phyloP scores from a whole-genome alignment of 2,888 invertebrate genomes.

The Netelia fuscicornis region DNA sequence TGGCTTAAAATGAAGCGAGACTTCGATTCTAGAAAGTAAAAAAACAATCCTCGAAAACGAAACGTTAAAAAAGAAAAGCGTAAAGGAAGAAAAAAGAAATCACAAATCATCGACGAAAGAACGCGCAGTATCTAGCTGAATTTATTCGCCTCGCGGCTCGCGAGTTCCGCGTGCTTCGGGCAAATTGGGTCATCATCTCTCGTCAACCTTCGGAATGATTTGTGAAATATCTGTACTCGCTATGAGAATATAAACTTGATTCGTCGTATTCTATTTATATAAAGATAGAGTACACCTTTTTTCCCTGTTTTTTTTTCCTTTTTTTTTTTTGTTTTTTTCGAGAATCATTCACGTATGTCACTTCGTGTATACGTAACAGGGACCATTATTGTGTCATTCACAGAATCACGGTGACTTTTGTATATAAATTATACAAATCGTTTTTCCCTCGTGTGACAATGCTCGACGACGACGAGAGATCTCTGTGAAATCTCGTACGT shows the following conservation, averaged over 20 bases:
- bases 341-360: conserved; percentile 16
- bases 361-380: conserved; percentile 20
- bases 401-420: neutral
- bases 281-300: neutral
- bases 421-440: neutral
- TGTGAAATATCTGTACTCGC: neutral
- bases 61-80: too few relatives aligned
- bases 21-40: too few relatives aligned
- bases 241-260: neutral
- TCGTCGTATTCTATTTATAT: neutral
- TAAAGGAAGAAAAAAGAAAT: too few relatives aligned
- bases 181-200: neutral
- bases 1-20: too few relatives aligned
- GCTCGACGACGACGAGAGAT: conserved; percentile 42
- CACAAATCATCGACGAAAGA: too few relatives aligned
- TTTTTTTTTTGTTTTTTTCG: neutral
- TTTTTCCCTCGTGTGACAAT: conserved; percentile 7
- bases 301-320: neutral
- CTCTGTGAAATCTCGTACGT: conserved; percentile 38
- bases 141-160: neutral
- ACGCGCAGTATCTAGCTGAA: neutral
- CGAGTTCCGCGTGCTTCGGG: neutral
- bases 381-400: conserved; percentile 34
- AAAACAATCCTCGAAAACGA: too few relatives aligned
- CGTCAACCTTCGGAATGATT: neutral